Evolutionary conservation across 1,140 invertebrate species (phyloP), one percentile per base, ranked within the genome.

Genomic region (Archegozetes longisetosus): DNA sequence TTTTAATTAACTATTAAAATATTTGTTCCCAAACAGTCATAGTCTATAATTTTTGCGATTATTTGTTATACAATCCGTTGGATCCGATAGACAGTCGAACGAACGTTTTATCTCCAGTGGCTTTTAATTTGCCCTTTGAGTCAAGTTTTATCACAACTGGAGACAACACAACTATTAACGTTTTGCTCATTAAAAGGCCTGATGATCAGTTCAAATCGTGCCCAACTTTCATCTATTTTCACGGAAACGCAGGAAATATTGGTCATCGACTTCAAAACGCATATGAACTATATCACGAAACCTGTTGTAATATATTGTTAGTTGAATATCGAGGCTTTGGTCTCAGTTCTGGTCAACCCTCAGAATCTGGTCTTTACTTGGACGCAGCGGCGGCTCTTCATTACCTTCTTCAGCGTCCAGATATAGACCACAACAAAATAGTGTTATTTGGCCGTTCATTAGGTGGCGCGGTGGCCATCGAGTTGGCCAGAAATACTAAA

Each of bases 161-260:
- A 55, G 90, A 94, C 80, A 83, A 83, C 4, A 81, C 84, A 2
- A 80, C 81, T 64, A 76, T 95, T 55, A 88, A 94, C 68, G 80
- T 85, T 67, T 88, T 88, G 68, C 82, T 93, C 65, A 85, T 95
- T 58, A 80, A 83, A 68, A 88, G 93, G 55, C 58, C 62, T 71
- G 77, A 78, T 55, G 79, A 81, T 47, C 77, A 78, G 61, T 77
- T 77, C 58, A 76, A 78, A 61, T 71, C 73, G 47, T 78, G 77
- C 52, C 85, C 86, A 1, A 93, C 89, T 1, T 73, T 95, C 64
- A 72, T 95, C 20, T 94, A 86, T 74, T 82, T 96, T 53, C 91
- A 96, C 77, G 91, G 91, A 9, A 95, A 95, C 81, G 90, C 91
- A 61, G 91, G 91, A 20, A 95, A 96, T 71, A 88, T 95, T 77